Evolutionary conservation across 2,888 invertebrate genomes (phyloP), one percentile per base, ranked within the genome.

Genomic region (Rhagonycha lutea): DNA sequence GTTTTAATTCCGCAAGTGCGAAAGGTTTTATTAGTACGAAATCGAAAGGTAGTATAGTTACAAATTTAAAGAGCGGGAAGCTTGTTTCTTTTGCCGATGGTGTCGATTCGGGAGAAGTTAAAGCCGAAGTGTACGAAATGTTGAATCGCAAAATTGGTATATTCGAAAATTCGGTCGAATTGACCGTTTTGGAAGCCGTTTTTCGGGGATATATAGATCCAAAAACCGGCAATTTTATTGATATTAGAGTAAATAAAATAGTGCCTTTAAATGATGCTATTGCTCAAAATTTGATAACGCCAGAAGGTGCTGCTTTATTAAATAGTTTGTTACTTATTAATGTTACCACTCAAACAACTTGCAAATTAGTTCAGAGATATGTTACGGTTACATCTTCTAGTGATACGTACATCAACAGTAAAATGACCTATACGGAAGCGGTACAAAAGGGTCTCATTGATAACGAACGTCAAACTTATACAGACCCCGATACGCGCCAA

Each of bases 311-410:
- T 68, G 93, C 96, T 75, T 90, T 96, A 84, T 90, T 96, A 77
- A 95, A 94, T 87, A 96, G 95, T 83, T 89, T 98, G 72, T 88
- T 97, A 72, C 96, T 96, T 85, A 95, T 98, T 71, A 95, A 96
- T 10, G 92, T 97, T 61, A 96, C 96, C 2, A 93, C 95, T 14
- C 95, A 96, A 86, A 95, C 96, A 8, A 94, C 96, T 29, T 96
- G 95, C 5, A 95, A 94, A 86, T 93, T 96, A 69, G 93, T 96
- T 47, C 94, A 94, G 86, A 90, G 94, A 23, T 94, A 95, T 84
- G 94, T 95, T 2, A 95, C 95, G 0, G 92, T 95, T 23, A 92
- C 93, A 14, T 92, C 92, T 78, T 83, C 92, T 7, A 92, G 92
- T 68, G 88, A 89, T 72, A 86, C 84, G 11, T 83, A 82, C 67